Conservation (phyloP, 1,140 invertebrate genomes). For the Gryllus bimaculatus region DNA sequence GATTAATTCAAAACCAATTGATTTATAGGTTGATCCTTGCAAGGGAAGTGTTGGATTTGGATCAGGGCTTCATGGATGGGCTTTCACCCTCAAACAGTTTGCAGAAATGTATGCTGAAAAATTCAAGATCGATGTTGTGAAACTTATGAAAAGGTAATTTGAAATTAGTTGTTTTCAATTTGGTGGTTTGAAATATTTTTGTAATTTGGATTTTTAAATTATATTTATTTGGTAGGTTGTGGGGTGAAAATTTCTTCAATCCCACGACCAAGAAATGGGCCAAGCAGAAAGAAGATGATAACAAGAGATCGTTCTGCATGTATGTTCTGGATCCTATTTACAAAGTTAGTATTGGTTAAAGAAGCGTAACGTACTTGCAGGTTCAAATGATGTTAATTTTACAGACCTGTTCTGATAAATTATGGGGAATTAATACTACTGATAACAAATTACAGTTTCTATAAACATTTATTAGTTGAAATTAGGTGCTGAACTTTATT, state of each 20-base stretch:
- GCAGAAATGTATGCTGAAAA: slow-evolving; percentile 98
- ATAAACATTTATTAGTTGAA: neutral
- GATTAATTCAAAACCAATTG: neutral
- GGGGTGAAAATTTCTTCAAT: slow-evolving; percentile 99
- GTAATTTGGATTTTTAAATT: neutral
- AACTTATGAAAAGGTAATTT: slow-evolving; percentile 77
- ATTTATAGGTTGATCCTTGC: slow-evolving; percentile 68
- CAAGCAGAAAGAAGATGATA: slow-evolving; percentile 78
- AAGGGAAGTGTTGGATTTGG: slow-evolving; percentile 99
- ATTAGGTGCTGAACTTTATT: slow-evolving; percentile 13
- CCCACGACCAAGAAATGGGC: slow-evolving; percentile 96
- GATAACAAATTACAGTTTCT: neutral
- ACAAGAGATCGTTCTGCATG: slow-evolving; percentile 96
- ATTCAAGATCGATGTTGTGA: slow-evolving; percentile 95
- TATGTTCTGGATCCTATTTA: slow-evolving; percentile 98
- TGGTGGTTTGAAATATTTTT: neutral
- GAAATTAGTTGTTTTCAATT: neutral
- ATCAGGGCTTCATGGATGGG: slow-evolving; percentile 98
- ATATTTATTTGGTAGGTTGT: slow-evolving; percentile 39
- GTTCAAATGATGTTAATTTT: slow-evolving; percentile 20
- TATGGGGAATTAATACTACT: slow-evolving; percentile 16
- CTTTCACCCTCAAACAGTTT: slow-evolving; percentile 99
- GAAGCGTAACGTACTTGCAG: slow-evolving; percentile 17
- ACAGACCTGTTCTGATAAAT: slow-evolving; percentile 32
- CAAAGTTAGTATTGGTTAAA: slow-evolving; percentile 53